Base-by-base conservation (phyloP, 2,797 vertebrate genomes). In the Neoniphon sammara region DNA sequence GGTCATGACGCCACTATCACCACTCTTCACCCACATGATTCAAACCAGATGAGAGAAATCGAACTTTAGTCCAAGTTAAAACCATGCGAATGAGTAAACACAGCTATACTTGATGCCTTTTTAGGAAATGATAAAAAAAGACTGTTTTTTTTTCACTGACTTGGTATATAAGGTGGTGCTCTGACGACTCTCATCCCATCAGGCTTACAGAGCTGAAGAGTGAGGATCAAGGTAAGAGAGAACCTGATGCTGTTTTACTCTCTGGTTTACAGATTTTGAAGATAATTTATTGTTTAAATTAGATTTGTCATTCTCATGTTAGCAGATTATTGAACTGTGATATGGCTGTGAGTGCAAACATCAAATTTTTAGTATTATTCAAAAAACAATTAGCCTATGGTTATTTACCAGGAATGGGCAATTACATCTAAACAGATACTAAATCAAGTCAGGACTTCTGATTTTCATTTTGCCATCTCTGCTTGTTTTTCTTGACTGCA, bases 201-300 rank as follows among this genome's bases (percentile, higher is more conserved):
- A 31, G n/a, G 4, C 14, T 47, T 54, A 50, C 27, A 12, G 66
- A 70, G 36, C 18, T 44, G 36, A 47, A 55, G 10, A 25, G 0
- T 8, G 12, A 30, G 44, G 23, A 82, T 58, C 36, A 58, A 88
- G 83, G 89, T 92, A 91, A 82, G 87, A 55, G 3, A 23, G 18
- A 57, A 68, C 3, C 18, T 39, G 4, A 11, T 18, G 20, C 44
- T 10, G 3, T n/a, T 46, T 36, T 57, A 31, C 36, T 44, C 11
- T 2, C 44, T 46, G 44, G 15, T 17, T 12, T 42, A 12, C 12
- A 42, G 36, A 39, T 39, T 39, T 39, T 39, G 36, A 39, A 39
- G 36, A 7, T 39, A 39, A 39, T 39, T 11, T 10, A 9, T 39
- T 39, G 36, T 39, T 39, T 11, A 39, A 39, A 12, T 39, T 0